phyloP scores from a whole-genome alignment of 2,797 vertebrate species.

The Hylomyscus alleni region DNA sequence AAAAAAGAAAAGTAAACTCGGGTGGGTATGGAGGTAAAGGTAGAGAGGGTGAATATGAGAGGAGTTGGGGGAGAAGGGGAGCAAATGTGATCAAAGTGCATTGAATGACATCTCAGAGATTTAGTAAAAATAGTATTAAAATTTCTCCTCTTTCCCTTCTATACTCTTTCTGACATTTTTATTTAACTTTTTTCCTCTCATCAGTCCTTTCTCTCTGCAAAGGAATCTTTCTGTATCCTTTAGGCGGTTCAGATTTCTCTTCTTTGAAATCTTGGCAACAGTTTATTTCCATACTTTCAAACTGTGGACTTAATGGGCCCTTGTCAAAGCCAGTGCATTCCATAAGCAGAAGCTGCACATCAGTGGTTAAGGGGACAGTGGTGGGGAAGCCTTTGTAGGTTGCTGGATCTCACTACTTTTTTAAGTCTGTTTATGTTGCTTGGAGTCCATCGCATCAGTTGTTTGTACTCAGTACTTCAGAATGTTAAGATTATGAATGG shows the following conservation, averaged over 20 bases:
- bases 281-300: neutral
- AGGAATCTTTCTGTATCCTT: neutral
- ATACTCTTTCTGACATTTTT: neutral
- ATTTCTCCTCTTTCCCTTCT: neutral
- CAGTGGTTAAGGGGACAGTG: neutral
- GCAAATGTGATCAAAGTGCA: neutral
- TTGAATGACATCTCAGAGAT: neutral
- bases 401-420: too few species aligned
- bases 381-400: accelerated
- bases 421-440: neutral
- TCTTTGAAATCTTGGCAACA: neutral
- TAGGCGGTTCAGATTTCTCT: neutral
- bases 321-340: neutral
- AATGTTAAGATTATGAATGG: neutral
- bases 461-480: neutral
- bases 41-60: neutral
- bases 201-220: neutral
- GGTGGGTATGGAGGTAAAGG: neutral
- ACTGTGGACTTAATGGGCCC: neutral
- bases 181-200: neutral
- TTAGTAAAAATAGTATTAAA: neutral
- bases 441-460: neutral
- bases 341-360: neutral
- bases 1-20: neutral
- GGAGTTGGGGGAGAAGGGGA: too few species aligned